Percentiles rank a stretch among this genome's conserved stretches.
These are phyloP conservation scores for Oryzias celebensis DNA, from an alignment of 2,113 vertebrate species.

Conservation along the genomic window DNA sequence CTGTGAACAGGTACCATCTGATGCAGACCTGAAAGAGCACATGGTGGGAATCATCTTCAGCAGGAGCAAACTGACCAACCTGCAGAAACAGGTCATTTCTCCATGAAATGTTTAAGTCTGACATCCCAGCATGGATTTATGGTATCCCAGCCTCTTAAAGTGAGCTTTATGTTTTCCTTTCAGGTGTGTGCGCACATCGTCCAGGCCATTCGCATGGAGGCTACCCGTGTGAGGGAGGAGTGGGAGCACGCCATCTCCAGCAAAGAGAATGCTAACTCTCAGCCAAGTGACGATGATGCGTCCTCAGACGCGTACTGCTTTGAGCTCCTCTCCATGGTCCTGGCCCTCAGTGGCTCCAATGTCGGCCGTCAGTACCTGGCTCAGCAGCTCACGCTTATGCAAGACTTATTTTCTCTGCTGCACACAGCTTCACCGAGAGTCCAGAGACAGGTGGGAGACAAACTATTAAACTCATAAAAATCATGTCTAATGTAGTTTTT, in stretches of 20 bases:
- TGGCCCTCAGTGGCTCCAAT: constrained; percentile 94
- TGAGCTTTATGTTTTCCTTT: background rate
- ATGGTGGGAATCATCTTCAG: constrained; percentile 99
- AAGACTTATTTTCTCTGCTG: constrained; percentile 95
- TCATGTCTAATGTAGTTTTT: no score
- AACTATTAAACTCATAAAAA: no score
- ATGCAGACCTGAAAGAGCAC: constrained; percentile 98
- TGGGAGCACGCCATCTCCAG: constrained; percentile 99
- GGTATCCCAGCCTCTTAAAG: background rate
- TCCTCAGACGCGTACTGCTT: constrained; percentile 97
- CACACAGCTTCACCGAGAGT: constrained; percentile 97
- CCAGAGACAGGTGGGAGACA: constrained; percentile 89
- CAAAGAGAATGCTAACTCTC: constrained; percentile 98
- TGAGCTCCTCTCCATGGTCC: constrained; percentile 96
- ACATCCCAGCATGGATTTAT: background rate
- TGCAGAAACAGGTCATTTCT: constrained; percentile 93
- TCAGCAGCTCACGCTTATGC: constrained; percentile 95
- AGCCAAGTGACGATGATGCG: constrained; percentile 94
- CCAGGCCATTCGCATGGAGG: constrained; percentile 98
- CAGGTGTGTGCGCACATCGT: constrained; percentile 98
- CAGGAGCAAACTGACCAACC: constrained; percentile 97
- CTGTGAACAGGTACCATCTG: constrained; percentile 86
- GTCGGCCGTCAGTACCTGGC: constrained; percentile 96
- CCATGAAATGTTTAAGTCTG: background rate
- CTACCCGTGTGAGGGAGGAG: constrained; percentile 94